Evolutionary conservation across 1,140 invertebrate species (phyloP).

Genomic region (Goniozus legneri): DNA sequence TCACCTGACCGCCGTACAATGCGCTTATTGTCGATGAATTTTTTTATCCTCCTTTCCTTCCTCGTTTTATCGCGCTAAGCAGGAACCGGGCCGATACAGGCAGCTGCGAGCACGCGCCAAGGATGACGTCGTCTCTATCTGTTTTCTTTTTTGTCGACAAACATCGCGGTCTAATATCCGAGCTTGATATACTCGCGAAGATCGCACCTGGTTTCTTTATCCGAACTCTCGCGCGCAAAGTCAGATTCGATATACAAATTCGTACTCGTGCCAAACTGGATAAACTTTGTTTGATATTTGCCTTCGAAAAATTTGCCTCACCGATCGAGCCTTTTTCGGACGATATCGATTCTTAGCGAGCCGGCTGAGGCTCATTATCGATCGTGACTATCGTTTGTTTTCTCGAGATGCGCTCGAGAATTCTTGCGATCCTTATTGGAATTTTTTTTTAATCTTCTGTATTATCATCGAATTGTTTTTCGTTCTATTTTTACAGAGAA

Average conservation of each 20-base stretch:
- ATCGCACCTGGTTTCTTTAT: conserved; percentile 21
- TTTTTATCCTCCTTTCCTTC: conserved; percentile 13
- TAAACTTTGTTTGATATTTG: no score
- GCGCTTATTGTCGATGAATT: conserved; percentile 39
- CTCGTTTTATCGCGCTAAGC: conserved; percentile 28
- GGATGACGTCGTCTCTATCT: conserved; percentile 35
- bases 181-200: conserved; percentile 23
- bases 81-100: conserved; percentile 31
- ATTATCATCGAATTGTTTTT: no score
- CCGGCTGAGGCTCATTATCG: conserved; percentile 21
- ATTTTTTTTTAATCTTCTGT: no score
- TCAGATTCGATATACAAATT: no score
- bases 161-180: conserved; percentile 27
- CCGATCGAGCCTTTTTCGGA: no score
- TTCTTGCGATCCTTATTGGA: no score
- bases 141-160: conserved; percentile 33
- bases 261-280: no score
- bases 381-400: conserved; percentile 19
- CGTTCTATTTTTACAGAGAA: no score
- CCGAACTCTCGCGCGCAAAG: no score
- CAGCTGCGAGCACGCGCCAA: conserved; percentile 44
- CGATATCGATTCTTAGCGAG: no score
- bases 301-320: no score
- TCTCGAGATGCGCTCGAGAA: no score
- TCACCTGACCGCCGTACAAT: conserved; percentile 40